Conservation (phyloP, 2,797 vertebrate species). For the Thamnophis elegans region DNA sequence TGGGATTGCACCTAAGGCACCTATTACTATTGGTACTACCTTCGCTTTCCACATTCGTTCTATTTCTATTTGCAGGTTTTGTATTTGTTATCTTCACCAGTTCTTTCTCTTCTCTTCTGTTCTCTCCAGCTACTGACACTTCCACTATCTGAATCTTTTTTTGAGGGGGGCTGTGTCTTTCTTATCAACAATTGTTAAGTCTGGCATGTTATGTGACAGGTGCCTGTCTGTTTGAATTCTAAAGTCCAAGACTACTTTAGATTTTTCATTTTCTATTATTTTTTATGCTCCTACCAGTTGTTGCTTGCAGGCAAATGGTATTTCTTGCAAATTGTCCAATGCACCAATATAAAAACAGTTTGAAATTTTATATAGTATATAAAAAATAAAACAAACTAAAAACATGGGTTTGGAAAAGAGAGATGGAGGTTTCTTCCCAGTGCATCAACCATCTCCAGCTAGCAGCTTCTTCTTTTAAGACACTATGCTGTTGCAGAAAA, state of each 20-base stretch:
- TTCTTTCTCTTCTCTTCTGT: neutral
- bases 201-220: neutral
- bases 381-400: no score
- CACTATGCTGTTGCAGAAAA: no score
- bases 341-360: neutral
- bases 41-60: neutral
- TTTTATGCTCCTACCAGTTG: neutral
- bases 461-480: no score
- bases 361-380: neutral
- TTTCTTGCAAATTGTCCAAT: neutral
- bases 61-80: neutral
- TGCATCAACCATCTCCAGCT: no score
- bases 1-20: neutral
- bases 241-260: neutral
- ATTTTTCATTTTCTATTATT: neutral
- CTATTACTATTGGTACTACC: neutral
- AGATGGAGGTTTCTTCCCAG: no score
- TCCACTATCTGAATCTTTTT: neutral
- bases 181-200: neutral
- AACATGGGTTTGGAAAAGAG: no score
- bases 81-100: neutral
- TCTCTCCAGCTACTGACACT: neutral
- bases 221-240: neutral
- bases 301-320: neutral
- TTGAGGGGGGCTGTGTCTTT: neutral